Evolutionary conservation across 2,113 vertebrate species (phyloP).

Genomic region (Lontra canadensis): DNA sequence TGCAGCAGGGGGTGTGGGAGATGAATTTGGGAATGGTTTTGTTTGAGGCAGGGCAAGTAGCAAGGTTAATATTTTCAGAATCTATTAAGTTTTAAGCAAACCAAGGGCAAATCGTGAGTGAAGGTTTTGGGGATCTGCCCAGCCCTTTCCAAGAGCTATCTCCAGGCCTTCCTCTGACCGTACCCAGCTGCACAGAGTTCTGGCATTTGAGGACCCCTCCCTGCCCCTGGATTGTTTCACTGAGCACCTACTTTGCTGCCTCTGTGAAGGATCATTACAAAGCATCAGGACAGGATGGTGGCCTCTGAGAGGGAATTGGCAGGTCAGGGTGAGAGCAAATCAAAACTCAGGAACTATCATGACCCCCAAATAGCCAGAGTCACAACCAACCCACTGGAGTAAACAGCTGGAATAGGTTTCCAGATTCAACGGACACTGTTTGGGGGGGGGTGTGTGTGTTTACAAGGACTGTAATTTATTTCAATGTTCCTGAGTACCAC

Average conservation of each 20-base stretch:
- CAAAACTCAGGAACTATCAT: neutral
- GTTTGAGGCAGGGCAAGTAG: neutral
- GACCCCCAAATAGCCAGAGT: neutral
- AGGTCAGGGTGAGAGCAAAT: neutral
- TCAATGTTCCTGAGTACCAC: neutral
- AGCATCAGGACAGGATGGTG: neutral
- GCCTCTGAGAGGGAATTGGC: neutral
- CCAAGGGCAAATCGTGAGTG: neutral
- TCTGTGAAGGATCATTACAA: neutral
- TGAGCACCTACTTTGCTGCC: neutral
- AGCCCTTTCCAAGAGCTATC: neutral
- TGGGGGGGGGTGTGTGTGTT: neutral
- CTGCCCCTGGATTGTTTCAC: neutral
- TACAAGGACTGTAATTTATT: neutral
- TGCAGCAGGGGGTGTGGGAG: neutral
- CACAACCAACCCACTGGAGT: neutral
- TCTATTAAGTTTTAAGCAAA: constrained; percentile 4
- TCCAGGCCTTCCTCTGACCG: neutral
- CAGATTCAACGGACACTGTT: neutral
- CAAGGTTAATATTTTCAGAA: neutral
- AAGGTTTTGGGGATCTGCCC: neutral
- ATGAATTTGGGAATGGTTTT: neutral
- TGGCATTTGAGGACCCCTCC: neutral
- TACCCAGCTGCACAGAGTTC: neutral
- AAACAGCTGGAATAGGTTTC: neutral